Conservation (phyloP, 2,888 invertebrate genomes). For the Polydrusus pterygomalis region DNA sequence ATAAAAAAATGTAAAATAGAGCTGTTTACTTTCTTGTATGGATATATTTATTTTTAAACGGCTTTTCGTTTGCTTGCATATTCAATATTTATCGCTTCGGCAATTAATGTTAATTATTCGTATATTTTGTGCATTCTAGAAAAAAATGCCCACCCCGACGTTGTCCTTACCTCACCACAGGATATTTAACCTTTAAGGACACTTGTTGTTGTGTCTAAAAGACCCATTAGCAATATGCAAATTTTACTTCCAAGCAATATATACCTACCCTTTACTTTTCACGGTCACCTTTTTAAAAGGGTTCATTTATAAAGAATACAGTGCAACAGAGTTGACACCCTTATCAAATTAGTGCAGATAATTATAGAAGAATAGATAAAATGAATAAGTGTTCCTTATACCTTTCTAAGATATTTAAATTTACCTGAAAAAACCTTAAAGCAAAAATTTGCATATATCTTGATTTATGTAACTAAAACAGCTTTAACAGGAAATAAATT, state of each 20-base stretch:
- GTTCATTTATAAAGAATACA: neutral
- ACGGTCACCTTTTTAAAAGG: slow-evolving; percentile 18
- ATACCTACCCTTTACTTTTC: slow-evolving; percentile 18
- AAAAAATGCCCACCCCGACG: no score
- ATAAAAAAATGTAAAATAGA: no score
- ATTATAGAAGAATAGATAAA: slow-evolving; percentile 4
- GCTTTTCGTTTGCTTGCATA: neutral
- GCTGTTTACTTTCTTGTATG: no score
- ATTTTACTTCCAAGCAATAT: neutral
- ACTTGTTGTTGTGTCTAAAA: neutral
- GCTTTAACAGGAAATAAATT: no score
- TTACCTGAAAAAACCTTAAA: slow-evolving; percentile 10
- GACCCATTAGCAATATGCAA: slow-evolving; percentile 1
- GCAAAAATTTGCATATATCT: neutral
- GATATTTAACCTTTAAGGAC: neutral
- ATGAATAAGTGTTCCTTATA: neutral
- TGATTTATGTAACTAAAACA: no score
- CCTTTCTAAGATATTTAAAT: slow-evolving; percentile 12
- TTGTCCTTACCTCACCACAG: no score
- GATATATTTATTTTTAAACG: no score
- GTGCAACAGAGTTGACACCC: slow-evolving; percentile 14
- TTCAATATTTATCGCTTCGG: no score
- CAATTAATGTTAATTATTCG: no score
- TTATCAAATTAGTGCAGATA: slow-evolving; percentile 33
- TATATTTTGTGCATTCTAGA: no score